These are phyloP conservation scores for Volucella bombylans DNA, from an alignment of 2,888 invertebrate species.

Conservation along the genomic window DNA sequence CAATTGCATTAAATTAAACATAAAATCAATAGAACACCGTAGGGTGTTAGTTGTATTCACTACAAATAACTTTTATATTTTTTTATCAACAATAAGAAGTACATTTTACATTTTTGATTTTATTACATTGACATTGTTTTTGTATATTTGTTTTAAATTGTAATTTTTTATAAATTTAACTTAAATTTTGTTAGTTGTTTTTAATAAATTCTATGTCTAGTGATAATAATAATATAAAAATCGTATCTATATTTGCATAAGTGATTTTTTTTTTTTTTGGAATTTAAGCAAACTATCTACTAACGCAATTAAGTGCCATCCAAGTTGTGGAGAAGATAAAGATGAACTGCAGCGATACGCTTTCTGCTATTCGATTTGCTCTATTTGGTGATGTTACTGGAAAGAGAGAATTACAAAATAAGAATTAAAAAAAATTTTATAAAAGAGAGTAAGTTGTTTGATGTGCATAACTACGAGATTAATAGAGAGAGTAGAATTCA, in stretches of 20 bases:
- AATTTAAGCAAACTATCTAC: slow-evolving; percentile 70
- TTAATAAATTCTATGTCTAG: slow-evolving; percentile 55
- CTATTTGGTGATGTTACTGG: slow-evolving; percentile 65
- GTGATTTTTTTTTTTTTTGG: slow-evolving; percentile 10
- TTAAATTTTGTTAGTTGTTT: slow-evolving; percentile 28
- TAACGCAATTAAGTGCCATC: slow-evolving; percentile 50
- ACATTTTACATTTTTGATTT: slow-evolving; percentile 12
- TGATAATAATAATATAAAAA: slow-evolving; percentile 68
- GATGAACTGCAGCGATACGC: slow-evolving; percentile 26
- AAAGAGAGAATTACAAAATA: slow-evolving; percentile 5
- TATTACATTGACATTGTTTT: slow-evolving; percentile 43
- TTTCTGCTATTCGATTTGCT: slow-evolving; percentile 57
- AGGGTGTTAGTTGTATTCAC: slow-evolving; percentile 14
- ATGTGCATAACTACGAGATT: no score
- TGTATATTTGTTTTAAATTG: slow-evolving; percentile 41
- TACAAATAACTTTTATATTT: slow-evolving; percentile 15
- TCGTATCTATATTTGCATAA: slow-evolving; percentile 63
- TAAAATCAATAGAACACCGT: slow-evolving; percentile 21
- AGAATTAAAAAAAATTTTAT: no score
- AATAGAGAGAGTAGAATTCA: no score
- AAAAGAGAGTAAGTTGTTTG: no score
- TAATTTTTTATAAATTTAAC: slow-evolving; percentile 35
- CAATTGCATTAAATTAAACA: background rate
- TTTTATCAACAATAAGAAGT: slow-evolving; percentile 50
- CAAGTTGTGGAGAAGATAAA: slow-evolving; percentile 36